These are phyloP conservation scores for Heterodera filipjevi DNA, from an alignment of 2,888 invertebrate genomes.

Conservation along the genomic window DNA sequence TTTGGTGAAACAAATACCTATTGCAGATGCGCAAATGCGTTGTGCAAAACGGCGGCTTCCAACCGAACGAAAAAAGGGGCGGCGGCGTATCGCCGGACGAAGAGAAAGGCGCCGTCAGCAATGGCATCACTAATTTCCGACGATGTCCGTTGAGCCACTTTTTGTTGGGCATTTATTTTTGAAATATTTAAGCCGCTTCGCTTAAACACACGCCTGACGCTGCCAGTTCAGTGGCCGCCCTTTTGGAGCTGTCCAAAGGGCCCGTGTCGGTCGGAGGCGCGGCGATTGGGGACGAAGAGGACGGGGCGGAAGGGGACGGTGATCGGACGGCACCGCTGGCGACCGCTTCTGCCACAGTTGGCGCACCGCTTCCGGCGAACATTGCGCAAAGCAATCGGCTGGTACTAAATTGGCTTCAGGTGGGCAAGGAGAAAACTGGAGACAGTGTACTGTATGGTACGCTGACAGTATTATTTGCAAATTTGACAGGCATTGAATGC, in stretches of 20 bases:
- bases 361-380: constrained; percentile 42
- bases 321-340: background rate
- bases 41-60: constrained; percentile 69
- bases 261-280: constrained; percentile 43
- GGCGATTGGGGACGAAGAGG: constrained; percentile 23
- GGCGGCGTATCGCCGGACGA: constrained; percentile 21
- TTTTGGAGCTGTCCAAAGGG: constrained; percentile 57
- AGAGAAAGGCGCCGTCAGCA: constrained; percentile 2
- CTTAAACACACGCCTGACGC: constrained; percentile 49
- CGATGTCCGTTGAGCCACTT: background rate
- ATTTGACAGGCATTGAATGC: constrained; percentile 42
- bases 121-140: constrained; percentile 13
- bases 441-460: background rate
- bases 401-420: constrained; percentile 65
- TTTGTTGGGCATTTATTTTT: background rate
- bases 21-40: constrained; percentile 91
- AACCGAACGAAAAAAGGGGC: constrained; percentile 34
- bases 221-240: constrained; percentile 47
- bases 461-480: background rate
- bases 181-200: constrained; percentile 33
- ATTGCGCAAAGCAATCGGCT: constrained; percentile 62
- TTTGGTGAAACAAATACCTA: background rate
- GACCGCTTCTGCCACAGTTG: constrained; percentile 2
- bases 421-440: too few species aligned
- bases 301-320: background rate